Conservation (phyloP, 2,797 vertebrate species). For the Gymnopithys bicolor region DNA sequence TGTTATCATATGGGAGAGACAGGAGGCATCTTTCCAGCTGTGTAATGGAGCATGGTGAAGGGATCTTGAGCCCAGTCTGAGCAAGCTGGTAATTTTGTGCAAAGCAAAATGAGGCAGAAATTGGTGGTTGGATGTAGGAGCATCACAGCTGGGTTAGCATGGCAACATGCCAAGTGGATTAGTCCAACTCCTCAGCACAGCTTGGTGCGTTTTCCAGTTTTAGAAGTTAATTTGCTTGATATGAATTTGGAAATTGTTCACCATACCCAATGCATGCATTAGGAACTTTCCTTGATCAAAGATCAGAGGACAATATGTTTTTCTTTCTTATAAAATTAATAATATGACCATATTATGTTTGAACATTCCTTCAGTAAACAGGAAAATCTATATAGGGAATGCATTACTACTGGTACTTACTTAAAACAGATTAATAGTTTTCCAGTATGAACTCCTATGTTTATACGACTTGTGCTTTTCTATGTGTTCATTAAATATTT, state of each 20-base stretch:
- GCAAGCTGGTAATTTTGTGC: background rate
- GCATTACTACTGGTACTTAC: background rate
- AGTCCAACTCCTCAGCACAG: background rate
- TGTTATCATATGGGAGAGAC: background rate
- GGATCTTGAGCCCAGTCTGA: background rate
- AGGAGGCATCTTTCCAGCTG: background rate
- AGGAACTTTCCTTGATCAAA: background rate
- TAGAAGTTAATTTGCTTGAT: background rate
- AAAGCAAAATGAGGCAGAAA: background rate
- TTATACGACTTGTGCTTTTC: background rate
- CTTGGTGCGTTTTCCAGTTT: background rate
- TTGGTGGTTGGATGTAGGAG: background rate
- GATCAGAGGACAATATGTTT: background rate
- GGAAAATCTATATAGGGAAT: background rate
- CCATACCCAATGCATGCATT: background rate
- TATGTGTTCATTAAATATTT: background rate
- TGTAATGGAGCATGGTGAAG: background rate
- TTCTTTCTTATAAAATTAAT: background rate
- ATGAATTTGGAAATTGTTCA: background rate
- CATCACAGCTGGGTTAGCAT: background rate
- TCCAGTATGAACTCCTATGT: background rate
- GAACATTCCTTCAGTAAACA: background rate
- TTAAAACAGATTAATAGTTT: background rate
- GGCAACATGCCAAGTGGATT: background rate
- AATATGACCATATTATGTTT: background rate